These are phyloP conservation scores for Rhamnusium bicolor DNA, from an alignment of 2,888 invertebrate genomes.

Conservation along the genomic window DNA sequence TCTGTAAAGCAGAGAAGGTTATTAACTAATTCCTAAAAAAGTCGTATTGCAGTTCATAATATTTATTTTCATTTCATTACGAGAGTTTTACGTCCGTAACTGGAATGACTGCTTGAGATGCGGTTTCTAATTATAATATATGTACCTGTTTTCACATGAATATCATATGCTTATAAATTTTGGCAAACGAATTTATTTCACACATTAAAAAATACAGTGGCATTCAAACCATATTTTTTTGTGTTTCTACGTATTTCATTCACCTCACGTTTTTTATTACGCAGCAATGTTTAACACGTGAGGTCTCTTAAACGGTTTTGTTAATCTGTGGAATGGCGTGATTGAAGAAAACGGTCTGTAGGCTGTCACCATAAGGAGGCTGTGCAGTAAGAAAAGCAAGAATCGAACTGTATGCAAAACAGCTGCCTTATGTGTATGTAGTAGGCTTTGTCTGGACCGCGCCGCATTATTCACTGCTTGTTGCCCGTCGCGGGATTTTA, in stretches of 20 bases:
- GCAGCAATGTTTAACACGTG: not conserved
- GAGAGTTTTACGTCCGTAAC: no score
- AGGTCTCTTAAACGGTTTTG: not conserved
- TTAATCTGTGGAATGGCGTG: constrained; percentile 10
- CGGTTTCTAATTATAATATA: no score
- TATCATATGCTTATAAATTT: no score
- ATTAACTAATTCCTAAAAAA: no score
- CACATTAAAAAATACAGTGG: not conserved
- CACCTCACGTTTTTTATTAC: not conserved
- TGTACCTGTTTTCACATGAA: no score
- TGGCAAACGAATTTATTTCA: no score
- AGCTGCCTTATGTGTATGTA: constrained; percentile 50
- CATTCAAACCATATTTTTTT: not conserved
- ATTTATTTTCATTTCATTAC: no score
- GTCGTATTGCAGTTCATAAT: no score
- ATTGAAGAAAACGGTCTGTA: constrained; percentile 33
- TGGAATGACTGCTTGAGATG: no score
- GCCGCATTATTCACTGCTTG: constrained; percentile 50
- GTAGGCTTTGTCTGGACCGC: constrained; percentile 52
- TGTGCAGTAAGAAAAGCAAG: constrained; percentile 47
- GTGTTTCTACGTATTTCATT: not conserved
- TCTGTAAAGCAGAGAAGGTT: no score
- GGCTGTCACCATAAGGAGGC: constrained; percentile 26
- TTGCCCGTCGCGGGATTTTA: constrained; percentile 32
- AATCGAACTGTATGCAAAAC: constrained; percentile 59